Evolutionary conservation across 64 coral and sea anemone genomes (phyloP), one percentile per base, ranked within the genome.

Genomic region (Platygyra sinensis): DNA sequence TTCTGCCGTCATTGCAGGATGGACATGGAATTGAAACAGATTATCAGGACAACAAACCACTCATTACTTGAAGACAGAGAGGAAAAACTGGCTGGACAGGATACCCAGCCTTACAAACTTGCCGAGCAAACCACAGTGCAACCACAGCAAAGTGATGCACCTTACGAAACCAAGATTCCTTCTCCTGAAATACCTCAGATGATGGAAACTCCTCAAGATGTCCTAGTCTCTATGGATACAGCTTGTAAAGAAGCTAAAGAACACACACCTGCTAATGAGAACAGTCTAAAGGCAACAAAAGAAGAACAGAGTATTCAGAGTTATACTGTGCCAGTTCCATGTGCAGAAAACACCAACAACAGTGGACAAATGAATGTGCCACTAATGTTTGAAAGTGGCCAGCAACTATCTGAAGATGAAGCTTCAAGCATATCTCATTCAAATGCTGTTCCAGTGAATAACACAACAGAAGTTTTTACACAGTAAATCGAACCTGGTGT

Each of bases 321-420:
- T 51, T 69, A 84, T 7, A 71, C 24, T 50, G 19, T 22, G 0
- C 81, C n/a, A 12, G 22, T 38, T 51, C 63, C 62, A 50, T 69
- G 62, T 22, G 12, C 32, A 20, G 33, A 84, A 71, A 24, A 38
- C 30, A 20, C 18, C 39, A 33, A 55, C 20, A 61, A 61, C 31
- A 61, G 19, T 65, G 30, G 69, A 28, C 36, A 63, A 22, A 25
- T 84, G 36, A 64, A 25, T 69, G 36, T 84, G 19, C 16, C 81
- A 13, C 81, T 84, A 51, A 10, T 71, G 62, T 84, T 84, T 84
- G 62, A 67, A 71, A 67, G 42, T 50, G 60, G 39, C 81, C 81
- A 84, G 24, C 81, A 71, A 18, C 12, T 80, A 17, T 15, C 81
- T 16, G 62, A 69, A 36, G 38, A 27, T 2, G 24, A 67, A 69